A percentile compares a stretch with the other conserved stretches of the same genome.
Evolutionary conservation across 1,140 invertebrate genomes (phyloP).

Genomic region (Riptortus pedestris): DNA sequence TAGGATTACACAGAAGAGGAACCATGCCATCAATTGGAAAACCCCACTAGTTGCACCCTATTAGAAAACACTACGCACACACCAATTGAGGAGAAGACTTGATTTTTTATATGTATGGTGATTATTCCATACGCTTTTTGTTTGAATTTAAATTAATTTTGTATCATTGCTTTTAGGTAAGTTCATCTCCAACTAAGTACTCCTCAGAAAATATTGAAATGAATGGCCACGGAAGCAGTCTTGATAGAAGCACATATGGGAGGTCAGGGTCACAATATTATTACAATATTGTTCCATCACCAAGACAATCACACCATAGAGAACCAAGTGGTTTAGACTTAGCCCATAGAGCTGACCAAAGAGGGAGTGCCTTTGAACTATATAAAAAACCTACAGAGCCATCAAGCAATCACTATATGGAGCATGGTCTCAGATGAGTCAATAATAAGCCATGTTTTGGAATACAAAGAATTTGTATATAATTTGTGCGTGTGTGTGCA

Average conservation of each 20-base stretch:
- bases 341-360: constrained; percentile 74
- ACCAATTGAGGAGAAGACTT: too few species aligned
- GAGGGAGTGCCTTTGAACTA: constrained; percentile 88
- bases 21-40: too few species aligned
- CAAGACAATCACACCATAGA: constrained; percentile 42
- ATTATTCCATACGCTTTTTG: too few species aligned
- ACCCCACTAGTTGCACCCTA: too few species aligned
- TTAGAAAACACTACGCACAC: too few species aligned
- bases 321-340: constrained; percentile 53
- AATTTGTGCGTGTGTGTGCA: too few species aligned
- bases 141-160: too few species aligned
- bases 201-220: constrained; percentile 29
- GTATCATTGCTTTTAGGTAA: too few species aligned
- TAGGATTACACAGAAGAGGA: too few species aligned
- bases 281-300: constrained; percentile 47
- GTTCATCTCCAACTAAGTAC: constrained; percentile 32
- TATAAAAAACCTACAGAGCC: constrained; percentile 69
- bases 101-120: too few species aligned
- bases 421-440: constrained; percentile 33
- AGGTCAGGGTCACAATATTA: constrained; percentile 42
- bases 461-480: neutral
- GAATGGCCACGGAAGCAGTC: constrained; percentile 40
- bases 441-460: neutral
- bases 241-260: constrained; percentile 39
- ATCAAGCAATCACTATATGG: constrained; percentile 33